These are phyloP conservation scores for Tribolium freemani DNA, from an alignment of 2,888 invertebrate species.

Conservation along the genomic window DNA sequence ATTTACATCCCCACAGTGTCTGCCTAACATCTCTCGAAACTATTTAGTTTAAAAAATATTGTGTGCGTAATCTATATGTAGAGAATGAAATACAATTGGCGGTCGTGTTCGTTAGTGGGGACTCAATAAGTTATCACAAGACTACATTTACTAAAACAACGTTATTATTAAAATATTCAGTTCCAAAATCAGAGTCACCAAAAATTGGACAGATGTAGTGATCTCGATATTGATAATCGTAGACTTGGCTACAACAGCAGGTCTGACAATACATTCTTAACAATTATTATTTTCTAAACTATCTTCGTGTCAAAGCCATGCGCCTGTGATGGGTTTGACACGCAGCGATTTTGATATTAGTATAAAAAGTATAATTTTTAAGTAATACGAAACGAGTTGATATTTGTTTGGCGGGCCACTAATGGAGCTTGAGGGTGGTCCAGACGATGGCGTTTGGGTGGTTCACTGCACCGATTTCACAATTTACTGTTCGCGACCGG, in stretches of 20 bases:
- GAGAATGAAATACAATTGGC: constrained; percentile 10
- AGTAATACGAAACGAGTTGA: constrained; percentile 41
- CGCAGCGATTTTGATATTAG: constrained; percentile 37
- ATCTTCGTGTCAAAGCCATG: constrained; percentile 40
- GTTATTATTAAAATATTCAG: constrained; percentile 61
- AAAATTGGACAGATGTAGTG: constrained; percentile 43
- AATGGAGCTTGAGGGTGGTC: constrained; percentile 75
- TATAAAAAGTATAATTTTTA: constrained; percentile 47
- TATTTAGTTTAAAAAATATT: constrained; percentile 37
- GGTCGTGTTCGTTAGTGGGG: neutral
- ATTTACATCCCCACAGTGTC: constrained; percentile 7
- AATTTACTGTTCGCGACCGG: constrained; percentile 79
- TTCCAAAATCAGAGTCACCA: constrained; percentile 50
- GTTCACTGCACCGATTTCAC: constrained; percentile 79
- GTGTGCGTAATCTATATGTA: constrained; percentile 31
- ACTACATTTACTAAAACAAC: constrained; percentile 62
- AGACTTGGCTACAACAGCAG: constrained; percentile 32
- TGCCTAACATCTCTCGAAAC: constrained; percentile 34
- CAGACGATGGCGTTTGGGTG: constrained; percentile 77
- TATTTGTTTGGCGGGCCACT: constrained; percentile 52
- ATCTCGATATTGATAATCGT: constrained; percentile 40
- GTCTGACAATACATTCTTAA: constrained; percentile 39
- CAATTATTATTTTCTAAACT: constrained; percentile 35
- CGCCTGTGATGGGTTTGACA: constrained; percentile 37
- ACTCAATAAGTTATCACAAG: constrained; percentile 57